Conservation (phyloP, 1,140 invertebrate species). For the Dendroctonus ponderosae region DNA sequence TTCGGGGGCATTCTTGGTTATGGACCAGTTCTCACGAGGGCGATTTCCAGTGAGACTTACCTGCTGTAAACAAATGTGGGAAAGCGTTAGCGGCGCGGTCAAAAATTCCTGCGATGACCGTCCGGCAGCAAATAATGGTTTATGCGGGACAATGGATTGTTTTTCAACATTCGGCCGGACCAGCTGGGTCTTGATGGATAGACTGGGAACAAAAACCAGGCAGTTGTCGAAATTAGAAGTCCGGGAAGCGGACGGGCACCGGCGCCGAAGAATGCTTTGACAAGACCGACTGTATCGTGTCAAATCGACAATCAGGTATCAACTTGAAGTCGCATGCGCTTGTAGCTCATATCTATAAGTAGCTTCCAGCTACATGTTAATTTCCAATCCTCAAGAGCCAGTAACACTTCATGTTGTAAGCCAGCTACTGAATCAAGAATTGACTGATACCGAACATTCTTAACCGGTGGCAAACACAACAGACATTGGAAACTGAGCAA, state of each 20-base stretch:
- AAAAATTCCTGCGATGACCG: conserved; percentile 28
- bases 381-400: no score
- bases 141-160: conserved; percentile 38
- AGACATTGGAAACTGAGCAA: no score
- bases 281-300: conserved; percentile 38
- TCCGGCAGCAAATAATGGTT: conserved; percentile 32
- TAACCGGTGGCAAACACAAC: no score
- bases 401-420: no score
- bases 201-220: conserved; percentile 47
- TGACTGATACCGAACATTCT: no score
- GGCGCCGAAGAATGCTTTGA: conserved; percentile 47
- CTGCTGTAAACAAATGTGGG: conserved; percentile 20
- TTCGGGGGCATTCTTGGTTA: no score
- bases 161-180: conserved; percentile 34
- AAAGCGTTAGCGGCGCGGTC: conserved; percentile 20
- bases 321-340: no score
- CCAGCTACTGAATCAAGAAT: no score
- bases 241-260: conserved; percentile 43
- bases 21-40: conserved; percentile 3
- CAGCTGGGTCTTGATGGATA: conserved; percentile 46
- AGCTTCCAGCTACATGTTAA: no score
- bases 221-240: conserved; percentile 49
- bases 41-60: neutral
- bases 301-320: neutral
- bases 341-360: no score